Evolutionary conservation across 1,140 invertebrate species (phyloP).

Genomic region (Bilobella aurantiaca): DNA sequence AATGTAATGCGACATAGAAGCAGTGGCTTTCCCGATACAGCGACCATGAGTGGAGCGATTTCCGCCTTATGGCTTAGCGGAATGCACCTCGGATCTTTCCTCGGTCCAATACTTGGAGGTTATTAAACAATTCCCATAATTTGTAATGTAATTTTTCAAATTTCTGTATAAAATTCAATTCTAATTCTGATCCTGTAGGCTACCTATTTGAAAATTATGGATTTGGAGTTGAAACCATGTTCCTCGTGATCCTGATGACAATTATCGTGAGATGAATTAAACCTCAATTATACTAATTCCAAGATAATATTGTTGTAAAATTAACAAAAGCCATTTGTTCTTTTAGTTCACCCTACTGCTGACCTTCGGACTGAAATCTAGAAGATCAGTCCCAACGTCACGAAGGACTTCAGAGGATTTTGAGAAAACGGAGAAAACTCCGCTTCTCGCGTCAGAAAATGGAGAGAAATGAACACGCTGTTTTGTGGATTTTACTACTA

Average conservation of each 20-base stretch:
- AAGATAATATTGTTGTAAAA: no score
- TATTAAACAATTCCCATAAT: neutral
- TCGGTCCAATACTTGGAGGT: neutral
- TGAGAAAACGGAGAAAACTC: no score
- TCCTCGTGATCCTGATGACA: neutral
- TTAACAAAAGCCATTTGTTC: no score
- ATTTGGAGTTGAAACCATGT: neutral
- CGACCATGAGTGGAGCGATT: neutral
- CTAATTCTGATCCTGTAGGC: neutral
- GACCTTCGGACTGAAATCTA: no score
- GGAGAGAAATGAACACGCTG: no score
- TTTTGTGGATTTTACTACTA: no score
- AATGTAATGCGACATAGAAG: no score
- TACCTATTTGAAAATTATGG: neutral
- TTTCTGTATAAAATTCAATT: neutral
- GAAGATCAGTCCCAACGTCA: no score
- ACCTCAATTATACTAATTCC: neutral
- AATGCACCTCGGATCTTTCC: neutral
- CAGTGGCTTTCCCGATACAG: neutral
- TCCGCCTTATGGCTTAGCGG: neutral
- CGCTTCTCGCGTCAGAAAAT: no score
- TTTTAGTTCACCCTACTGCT: no score
- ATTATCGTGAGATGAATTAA: neutral
- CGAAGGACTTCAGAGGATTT: no score
- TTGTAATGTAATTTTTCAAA: neutral